Percentiles rank a stretch among this genome's conserved stretches.
phyloP scores from a whole-genome alignment of 2,888 invertebrate genomes.

The Idaea biselata region DNA sequence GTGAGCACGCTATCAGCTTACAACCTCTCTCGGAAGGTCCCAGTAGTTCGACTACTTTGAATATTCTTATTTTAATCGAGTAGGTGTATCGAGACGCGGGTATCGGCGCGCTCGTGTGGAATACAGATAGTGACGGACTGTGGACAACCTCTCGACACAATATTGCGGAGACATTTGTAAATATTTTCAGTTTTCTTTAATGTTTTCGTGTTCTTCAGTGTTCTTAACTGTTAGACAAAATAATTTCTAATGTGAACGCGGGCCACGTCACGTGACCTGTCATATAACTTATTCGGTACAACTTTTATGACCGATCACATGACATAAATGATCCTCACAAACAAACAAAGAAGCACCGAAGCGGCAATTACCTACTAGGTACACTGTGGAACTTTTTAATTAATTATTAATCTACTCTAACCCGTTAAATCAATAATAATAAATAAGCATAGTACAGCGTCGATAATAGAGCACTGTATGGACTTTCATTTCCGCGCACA shows the following conservation, averaged over 20 bases:
- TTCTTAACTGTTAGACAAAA: too few relatives aligned
- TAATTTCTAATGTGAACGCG: too few relatives aligned
- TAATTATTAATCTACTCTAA: slow-evolving; percentile 40
- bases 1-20: slow-evolving; percentile 25
- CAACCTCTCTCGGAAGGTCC: slow-evolving; percentile 53
- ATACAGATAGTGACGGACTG: slow-evolving; percentile 74
- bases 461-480: slow-evolving; percentile 72
- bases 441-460: slow-evolving; percentile 61
- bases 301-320: too few relatives aligned
- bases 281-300: too few relatives aligned
- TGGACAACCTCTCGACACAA: slow-evolving; percentile 52
- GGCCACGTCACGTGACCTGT: too few relatives aligned
- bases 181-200: slow-evolving; percentile 52
- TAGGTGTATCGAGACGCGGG: slow-evolving; percentile 64
- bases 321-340: too few relatives aligned
- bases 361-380: too few relatives aligned
- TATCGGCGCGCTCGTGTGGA: slow-evolving; percentile 72
- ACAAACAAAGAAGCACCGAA: too few relatives aligned
- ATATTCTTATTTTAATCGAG: slow-evolving; percentile 77
- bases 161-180: slow-evolving; percentile 48
- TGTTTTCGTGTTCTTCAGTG: slow-evolving; percentile 40
- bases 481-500: slow-evolving; percentile 78
- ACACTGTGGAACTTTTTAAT: too few relatives aligned
- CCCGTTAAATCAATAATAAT: slow-evolving; percentile 43
- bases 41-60: slow-evolving; percentile 58